A percentile compares a stretch with the other conserved stretches of the same genome.
Evolutionary conservation across 2,113 vertebrate genomes (phyloP).

Genomic region (Andinoacara biseriatus): DNA sequence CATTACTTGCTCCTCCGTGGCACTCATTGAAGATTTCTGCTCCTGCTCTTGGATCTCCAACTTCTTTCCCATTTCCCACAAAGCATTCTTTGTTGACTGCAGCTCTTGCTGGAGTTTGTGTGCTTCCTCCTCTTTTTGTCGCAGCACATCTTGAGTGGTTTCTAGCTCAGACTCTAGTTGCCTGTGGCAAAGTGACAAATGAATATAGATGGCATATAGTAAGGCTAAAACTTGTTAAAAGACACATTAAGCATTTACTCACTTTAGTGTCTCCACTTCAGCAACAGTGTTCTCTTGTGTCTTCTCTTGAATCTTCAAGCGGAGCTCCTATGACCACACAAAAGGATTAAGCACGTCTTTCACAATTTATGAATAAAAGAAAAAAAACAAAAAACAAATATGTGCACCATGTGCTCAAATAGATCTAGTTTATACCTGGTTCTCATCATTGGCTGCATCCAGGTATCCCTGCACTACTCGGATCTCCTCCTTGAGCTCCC

Average conservation of each 20-base stretch:
- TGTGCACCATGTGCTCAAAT: neutral
- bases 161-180: conserved; percentile 75
- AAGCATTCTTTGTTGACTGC: conserved; percentile 47
- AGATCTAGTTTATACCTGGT: conserved; percentile 74
- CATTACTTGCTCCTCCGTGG: conserved; percentile 78
- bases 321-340: conserved; percentile 71
- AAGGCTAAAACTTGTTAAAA: neutral
- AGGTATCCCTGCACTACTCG: conserved; percentile 76
- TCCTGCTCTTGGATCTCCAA: conserved; percentile 56
- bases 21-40: conserved; percentile 51
- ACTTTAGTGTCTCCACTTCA: conserved; percentile 85
- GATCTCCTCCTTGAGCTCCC: conserved; percentile 76
- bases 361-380: neutral
- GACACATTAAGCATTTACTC: conserved; percentile 22
- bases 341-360: neutral
- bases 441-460: conserved; percentile 80
- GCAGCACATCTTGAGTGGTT: conserved; percentile 73
- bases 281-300: conserved; percentile 76
- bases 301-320: conserved; percentile 75
- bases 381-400: neutral
- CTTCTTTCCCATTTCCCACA: conserved; percentile 58
- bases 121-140: conserved; percentile 79
- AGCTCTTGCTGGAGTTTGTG: conserved; percentile 51
- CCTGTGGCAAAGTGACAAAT: conserved; percentile 71
- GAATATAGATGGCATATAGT: neutral